Evolutionary conservation across 2,113 vertebrate genomes (phyloP).

Genomic region (Vulpes lagopus): DNA sequence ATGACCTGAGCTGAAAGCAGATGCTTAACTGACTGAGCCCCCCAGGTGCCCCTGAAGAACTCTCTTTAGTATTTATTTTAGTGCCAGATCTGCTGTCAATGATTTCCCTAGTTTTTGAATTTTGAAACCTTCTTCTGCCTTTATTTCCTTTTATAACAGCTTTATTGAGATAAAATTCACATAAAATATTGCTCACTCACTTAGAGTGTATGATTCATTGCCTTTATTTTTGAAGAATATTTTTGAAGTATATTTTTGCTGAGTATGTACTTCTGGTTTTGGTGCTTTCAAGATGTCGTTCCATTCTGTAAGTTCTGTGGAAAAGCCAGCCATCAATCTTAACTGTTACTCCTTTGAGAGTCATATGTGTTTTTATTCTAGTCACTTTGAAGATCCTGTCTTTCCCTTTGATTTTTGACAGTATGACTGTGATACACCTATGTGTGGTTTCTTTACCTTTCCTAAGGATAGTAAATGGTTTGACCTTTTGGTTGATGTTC

Average conservation of each 20-base stretch:
- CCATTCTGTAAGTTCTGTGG: background rate
- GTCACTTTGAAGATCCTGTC: background rate
- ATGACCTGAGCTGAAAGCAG: background rate
- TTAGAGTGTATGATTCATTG: background rate
- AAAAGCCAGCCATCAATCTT: background rate
- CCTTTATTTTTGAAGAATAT: background rate
- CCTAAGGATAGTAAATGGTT: background rate
- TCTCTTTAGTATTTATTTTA: background rate
- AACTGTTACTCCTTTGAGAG: background rate
- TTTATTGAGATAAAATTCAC: background rate
- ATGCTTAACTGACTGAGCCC: background rate
- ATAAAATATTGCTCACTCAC: too few relatives aligned
- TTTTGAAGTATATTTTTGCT: background rate
- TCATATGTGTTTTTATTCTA: background rate
- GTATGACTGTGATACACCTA: background rate
- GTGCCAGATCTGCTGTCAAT: background rate
- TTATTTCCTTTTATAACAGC: background rate
- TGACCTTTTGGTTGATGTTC: background rate
- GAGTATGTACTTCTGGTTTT: background rate
- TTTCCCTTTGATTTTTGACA: background rate
- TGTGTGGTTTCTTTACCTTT: background rate
- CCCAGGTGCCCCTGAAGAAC: background rate
- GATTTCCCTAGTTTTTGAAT: background rate
- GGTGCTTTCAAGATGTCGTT: background rate
- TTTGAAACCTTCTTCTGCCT: background rate